Conservation (phyloP, 2,888 invertebrate species). For the Heliconius hortense region DNA sequence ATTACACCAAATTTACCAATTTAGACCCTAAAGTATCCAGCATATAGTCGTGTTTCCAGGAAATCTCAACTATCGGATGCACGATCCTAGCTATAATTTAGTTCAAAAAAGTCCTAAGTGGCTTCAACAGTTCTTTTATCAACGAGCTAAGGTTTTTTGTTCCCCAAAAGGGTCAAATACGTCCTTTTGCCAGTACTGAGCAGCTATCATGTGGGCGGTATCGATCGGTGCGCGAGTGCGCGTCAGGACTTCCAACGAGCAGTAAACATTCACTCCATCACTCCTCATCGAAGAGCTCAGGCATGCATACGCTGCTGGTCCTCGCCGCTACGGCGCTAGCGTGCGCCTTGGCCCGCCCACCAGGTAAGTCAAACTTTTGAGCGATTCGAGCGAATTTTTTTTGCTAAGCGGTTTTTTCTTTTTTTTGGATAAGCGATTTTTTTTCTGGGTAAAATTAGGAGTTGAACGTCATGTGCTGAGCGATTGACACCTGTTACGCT, state of each 20-base stretch:
- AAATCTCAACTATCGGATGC: constrained; percentile 34
- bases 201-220: constrained; percentile 73
- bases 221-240: constrained; percentile 74
- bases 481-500: constrained; percentile 39
- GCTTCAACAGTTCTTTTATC: constrained; percentile 20
- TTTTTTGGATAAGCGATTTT: constrained; percentile 7
- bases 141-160: constrained; percentile 19
- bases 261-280: constrained; percentile 60
- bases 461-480: constrained; percentile 2
- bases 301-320: constrained; percentile 60
- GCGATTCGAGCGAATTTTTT: constrained; percentile 27
- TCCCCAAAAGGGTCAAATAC: constrained; percentile 16
- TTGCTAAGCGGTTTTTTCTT: constrained; percentile 30
- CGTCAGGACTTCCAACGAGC: constrained; percentile 51
- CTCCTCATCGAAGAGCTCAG: constrained; percentile 45
- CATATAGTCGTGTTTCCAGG: constrained; percentile 16
- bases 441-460: neutral
- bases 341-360: constrained; percentile 57
- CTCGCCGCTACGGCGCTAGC: constrained; percentile 55
- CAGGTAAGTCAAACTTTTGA: constrained; percentile 55
- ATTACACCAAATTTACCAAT: neutral
- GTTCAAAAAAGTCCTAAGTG: constrained; percentile 25
- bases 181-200: constrained; percentile 37
- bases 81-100: constrained; percentile 28
- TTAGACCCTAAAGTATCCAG: neutral